Conservation (phyloP, 2,888 invertebrate genomes). For the Apoderus coryli region DNA sequence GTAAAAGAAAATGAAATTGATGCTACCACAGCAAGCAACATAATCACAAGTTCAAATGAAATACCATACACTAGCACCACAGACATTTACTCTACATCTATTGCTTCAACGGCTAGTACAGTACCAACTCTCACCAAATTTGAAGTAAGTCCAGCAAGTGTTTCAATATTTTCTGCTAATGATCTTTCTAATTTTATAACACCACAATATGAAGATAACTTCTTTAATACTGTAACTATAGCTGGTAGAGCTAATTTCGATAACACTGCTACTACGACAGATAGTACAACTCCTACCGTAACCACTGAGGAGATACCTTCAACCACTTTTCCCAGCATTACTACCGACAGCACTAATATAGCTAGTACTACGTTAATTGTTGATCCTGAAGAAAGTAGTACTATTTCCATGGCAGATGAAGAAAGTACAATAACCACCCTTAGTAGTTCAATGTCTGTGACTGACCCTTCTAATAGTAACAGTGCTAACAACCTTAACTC, state of each 20-base stretch:
- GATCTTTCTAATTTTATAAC: slow-evolving; percentile 31
- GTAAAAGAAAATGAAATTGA: not conserved
- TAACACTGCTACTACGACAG: slow-evolving; percentile 16
- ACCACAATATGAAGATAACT: slow-evolving; percentile 39
- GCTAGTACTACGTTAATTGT: slow-evolving; percentile 7
- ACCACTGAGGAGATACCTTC: slow-evolving; percentile 10
- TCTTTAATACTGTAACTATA: slow-evolving; percentile 37
- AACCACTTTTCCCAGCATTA: slow-evolving; percentile 1
- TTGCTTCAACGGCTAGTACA: slow-evolving; percentile 15
- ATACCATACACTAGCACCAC: slow-evolving; percentile 24
- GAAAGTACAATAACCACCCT: slow-evolving; percentile 15
- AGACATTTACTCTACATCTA: slow-evolving; percentile 27
- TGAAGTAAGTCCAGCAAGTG: slow-evolving; percentile 31
- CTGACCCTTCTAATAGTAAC: slow-evolving; percentile 15
- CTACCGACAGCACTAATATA: slow-evolving; percentile 1
- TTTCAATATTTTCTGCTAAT: slow-evolving; percentile 30
- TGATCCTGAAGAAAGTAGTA: slow-evolving; percentile 13
- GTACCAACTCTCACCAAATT: slow-evolving; percentile 24
- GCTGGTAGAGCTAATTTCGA: slow-evolving; percentile 35
- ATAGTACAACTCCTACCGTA: slow-evolving; percentile 15
- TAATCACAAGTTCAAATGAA: slow-evolving; percentile 2
- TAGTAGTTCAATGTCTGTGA: slow-evolving; percentile 15
- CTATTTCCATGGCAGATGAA: slow-evolving; percentile 14
- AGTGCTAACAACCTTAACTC: slow-evolving; percentile 10
- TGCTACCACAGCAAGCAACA: not conserved